A percentile compares a stretch with the other conserved stretches of the same genome.
phyloP scores from a whole-genome alignment of 2,888 invertebrate species.

The Amiota communis region DNA sequence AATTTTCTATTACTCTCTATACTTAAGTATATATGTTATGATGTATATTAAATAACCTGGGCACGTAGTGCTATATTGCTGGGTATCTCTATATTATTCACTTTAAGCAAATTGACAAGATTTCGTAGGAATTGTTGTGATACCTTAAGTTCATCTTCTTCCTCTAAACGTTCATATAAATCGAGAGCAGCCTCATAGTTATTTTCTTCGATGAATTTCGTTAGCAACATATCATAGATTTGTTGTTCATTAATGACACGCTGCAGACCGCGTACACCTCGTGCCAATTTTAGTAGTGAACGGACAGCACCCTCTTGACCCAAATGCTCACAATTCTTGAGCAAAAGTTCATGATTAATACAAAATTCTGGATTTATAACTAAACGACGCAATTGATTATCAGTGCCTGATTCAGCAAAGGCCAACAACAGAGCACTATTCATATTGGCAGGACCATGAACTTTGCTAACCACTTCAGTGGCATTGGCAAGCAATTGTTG shows the following conservation, averaged over 20 bases:
- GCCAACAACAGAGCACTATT: conserved; percentile 73
- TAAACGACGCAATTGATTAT: conserved; percentile 73
- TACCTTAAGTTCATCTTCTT: conserved; percentile 66
- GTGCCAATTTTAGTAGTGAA: conserved; percentile 67
- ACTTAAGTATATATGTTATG: no score
- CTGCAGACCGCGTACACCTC: conserved; percentile 65
- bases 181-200: conserved; percentile 65
- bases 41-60: conserved; percentile 56
- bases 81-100: conserved; percentile 70
- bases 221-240: conserved; percentile 69
- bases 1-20: no score
- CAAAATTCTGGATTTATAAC: conserved; percentile 75
- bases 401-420: conserved; percentile 74
- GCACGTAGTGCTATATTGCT: conserved; percentile 69
- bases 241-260: conserved; percentile 68
- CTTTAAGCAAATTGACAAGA: conserved; percentile 67
- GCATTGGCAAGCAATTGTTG: conserved; percentile 70
- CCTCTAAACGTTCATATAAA: conserved; percentile 68
- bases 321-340: conserved; percentile 75
- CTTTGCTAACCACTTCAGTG: conserved; percentile 64
- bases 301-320: conserved; percentile 64
- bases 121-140: conserved; percentile 66
- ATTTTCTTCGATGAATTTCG: conserved; percentile 63
- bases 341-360: conserved; percentile 75
- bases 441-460: conserved; percentile 73